Percentiles rank a stretch among this genome's conserved stretches.
Conservation (phyloP, 2,113 vertebrate species). For the Vidua chalybeata region DNA sequence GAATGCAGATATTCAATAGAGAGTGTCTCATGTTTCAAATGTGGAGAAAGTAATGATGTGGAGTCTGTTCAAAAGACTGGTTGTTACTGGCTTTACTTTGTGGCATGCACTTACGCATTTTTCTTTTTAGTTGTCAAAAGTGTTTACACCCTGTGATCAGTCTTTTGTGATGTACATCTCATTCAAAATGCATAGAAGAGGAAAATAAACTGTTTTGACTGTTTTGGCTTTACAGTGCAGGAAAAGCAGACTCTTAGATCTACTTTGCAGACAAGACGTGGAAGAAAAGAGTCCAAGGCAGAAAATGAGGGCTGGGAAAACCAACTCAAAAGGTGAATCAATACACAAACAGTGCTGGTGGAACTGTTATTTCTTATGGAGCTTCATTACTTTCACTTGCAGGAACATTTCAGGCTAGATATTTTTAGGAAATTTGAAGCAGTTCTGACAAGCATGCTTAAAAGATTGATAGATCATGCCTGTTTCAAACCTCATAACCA, state of each 20-base stretch:
- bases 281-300: neutral
- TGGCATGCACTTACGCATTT: neutral
- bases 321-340: neutral
- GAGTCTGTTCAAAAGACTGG: neutral
- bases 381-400: neutral
- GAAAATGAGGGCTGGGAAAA: neutral
- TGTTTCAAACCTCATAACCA: neutral
- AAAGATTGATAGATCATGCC: neutral
- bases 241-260: neutral
- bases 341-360: neutral
- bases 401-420: neutral
- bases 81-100: neutral
- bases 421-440: neutral
- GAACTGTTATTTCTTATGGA: neutral
- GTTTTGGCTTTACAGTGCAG: neutral
- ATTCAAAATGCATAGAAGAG: neutral
- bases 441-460: neutral
- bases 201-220: neutral
- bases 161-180: neutral
- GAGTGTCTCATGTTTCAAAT: neutral
- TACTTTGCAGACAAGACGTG: neutral
- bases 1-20: neutral
- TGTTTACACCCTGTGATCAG: neutral
- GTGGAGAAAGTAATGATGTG: neutral
- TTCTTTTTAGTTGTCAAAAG: neutral